A percentile compares a stretch with the other conserved stretches of the same genome.
Conservation (phyloP, 2,888 invertebrate genomes). For the Ecdyonurus torrentis region DNA sequence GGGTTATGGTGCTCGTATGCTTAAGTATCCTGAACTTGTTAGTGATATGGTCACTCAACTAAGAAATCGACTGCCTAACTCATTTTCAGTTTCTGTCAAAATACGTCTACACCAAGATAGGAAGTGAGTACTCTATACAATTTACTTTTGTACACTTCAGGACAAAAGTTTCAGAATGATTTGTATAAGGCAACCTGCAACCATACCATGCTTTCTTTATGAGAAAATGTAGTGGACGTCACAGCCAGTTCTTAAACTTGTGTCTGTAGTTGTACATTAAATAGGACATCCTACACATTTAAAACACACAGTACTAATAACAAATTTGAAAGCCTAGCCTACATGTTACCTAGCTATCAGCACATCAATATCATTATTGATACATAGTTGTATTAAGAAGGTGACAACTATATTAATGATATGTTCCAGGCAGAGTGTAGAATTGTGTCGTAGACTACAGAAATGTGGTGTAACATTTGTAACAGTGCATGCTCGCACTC, state of each 20-base stretch:
- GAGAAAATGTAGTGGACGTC: too few relatives aligned
- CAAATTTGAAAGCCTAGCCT: too few relatives aligned
- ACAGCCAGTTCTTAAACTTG: too few relatives aligned
- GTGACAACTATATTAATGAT: neutral
- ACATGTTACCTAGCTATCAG: too few relatives aligned
- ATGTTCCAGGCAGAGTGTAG: conserved; percentile 44
- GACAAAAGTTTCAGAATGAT: too few relatives aligned
- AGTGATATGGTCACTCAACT: conserved; percentile 64
- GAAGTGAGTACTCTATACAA: neutral
- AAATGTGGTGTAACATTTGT: conserved; percentile 76
- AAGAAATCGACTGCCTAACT: conserved; percentile 46
- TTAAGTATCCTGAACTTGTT: conserved; percentile 68
- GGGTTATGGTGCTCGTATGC: conserved; percentile 71
- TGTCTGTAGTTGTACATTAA: too few relatives aligned
- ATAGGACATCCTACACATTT: too few relatives aligned
- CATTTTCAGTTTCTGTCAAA: conserved; percentile 83
- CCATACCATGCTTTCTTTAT: too few relatives aligned
- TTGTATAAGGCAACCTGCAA: too few relatives aligned
- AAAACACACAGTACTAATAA: too few relatives aligned
- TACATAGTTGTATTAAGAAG: neutral
- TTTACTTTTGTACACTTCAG: too few relatives aligned
- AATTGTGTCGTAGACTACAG: conserved; percentile 63
- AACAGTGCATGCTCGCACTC: conserved; percentile 84
- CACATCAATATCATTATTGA: neutral
- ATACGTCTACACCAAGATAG: conserved; percentile 50